These are phyloP conservation scores for Pseudomugil tenellus DNA, from an alignment of 2,797 vertebrate genomes.

Conservation along the genomic window DNA sequence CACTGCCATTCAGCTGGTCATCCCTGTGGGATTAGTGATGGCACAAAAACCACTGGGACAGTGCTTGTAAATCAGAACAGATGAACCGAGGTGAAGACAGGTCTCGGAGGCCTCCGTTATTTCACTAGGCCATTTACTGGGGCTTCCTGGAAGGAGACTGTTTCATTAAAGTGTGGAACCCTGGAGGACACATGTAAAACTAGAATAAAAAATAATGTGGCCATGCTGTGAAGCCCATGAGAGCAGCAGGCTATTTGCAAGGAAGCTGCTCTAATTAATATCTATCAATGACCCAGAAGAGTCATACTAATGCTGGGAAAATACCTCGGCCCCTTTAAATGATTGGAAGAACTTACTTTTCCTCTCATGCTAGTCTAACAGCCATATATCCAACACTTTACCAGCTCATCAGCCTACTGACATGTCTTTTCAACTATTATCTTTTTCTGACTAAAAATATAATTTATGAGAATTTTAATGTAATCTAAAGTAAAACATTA, in stretches of 20 bases:
- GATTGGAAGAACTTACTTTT: conserved; percentile 40
- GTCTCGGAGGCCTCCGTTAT: conserved; percentile 69
- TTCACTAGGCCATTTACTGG: conserved; percentile 74
- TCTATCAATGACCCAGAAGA: conserved; percentile 77
- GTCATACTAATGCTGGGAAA: conserved; percentile 51
- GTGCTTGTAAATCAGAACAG: conserved; percentile 81
- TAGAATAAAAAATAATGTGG: conserved; percentile 70
- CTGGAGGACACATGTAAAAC: conserved; percentile 56
- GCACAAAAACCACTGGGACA: conserved; percentile 74
- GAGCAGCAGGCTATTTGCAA: conserved; percentile 23
- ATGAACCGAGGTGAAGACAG: conserved; percentile 80
- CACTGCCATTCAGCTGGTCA: conserved; percentile 63
- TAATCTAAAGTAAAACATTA: no score
- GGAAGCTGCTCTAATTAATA: conserved; percentile 60
- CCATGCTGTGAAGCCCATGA: conserved; percentile 48
- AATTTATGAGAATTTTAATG: no score
- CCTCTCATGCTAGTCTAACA: conserved; percentile 27
- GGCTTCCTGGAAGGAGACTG: conserved; percentile 50
- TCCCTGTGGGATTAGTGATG: conserved; percentile 79
- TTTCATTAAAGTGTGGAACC: conserved; percentile 66
- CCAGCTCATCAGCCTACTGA: no score
- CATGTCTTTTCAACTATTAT: no score
- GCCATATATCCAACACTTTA: conserved; percentile 30
- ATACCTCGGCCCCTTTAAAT: conserved; percentile 57
- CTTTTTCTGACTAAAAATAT: no score